These are phyloP conservation scores for Nesoenas mayeri DNA, from an alignment of 2,113 vertebrate species.

Conservation along the genomic window DNA sequence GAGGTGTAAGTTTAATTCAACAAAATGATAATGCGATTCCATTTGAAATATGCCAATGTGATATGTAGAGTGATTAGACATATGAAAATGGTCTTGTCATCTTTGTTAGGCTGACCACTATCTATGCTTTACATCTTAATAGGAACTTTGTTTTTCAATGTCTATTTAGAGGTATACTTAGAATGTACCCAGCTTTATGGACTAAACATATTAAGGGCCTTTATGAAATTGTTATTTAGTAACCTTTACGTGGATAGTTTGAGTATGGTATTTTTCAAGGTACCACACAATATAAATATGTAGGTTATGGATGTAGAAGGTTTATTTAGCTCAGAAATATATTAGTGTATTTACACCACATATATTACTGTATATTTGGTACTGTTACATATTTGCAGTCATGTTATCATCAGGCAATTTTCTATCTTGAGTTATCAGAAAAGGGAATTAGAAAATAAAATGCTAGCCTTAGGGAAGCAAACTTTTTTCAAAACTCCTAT, in stretches of 20 bases:
- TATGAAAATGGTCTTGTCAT: neutral
- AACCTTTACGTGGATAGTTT: neutral
- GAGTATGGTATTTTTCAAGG: neutral
- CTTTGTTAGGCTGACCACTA: neutral
- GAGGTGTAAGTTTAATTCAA: neutral
- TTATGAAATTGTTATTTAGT: neutral
- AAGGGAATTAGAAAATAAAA: conserved; percentile 36
- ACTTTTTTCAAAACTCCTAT: conserved; percentile 11
- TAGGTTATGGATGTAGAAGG: neutral
- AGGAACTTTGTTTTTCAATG: neutral
- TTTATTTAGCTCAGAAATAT: conserved; percentile 10
- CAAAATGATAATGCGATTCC: neutral
- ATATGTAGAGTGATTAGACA: neutral
- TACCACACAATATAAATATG: neutral
- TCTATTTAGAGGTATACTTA: neutral
- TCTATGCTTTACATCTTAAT: neutral
- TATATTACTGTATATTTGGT: neutral
- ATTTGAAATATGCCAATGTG: neutral
- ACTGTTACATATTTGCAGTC: neutral
- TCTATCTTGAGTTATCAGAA: conserved; percentile 30
- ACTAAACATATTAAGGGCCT: neutral
- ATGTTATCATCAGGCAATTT: conserved; percentile 7
- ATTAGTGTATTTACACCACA: neutral
- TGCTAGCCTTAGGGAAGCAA: conserved; percentile 32
- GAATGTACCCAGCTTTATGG: neutral